Evolutionary conservation across 2,113 vertebrate species (phyloP), one percentile per base, ranked within the genome.

Genomic region (Rhinoderma darwinii): DNA sequence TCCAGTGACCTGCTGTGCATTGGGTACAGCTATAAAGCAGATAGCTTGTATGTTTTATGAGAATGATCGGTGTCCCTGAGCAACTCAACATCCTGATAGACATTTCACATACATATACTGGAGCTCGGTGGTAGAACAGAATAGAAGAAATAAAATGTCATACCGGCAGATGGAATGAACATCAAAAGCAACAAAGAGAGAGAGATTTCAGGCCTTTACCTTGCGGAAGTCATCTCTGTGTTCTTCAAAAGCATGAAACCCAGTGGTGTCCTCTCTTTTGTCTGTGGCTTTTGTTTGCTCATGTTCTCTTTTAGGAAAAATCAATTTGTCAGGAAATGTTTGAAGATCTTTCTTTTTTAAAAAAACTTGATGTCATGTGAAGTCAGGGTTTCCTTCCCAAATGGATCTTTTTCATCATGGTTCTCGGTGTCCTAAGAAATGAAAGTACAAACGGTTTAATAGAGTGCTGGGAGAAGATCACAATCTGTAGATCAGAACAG

Each of bases 361-460:
- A 50, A 50, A 12, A 61, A 56, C 25, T 76, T 17, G 25, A 76
- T 76, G 25, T 44, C 73, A 47, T 47, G 43, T 76, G 41, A 44
- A 76, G 73, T 1, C 73, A 27, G 43, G 73, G 73, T 76, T 76
- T 44, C 15, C 73, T 76, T 47, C 73, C 10, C 27, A 27, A 43
- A n/a, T 76, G 41, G n/a, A 47, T 76, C 43, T 76, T 76, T 76
- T 76, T 76, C 41, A 76, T 76, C 73, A 76, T 76, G 73, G 25
- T 30, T 43, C 25, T 76, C 25, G 0, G 39, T 43, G 72, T 44
- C 73, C 11, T 47, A 47, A 15, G 43, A 27, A 27, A 47, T 76
- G 12, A 75, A 75, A 44, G 73, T 1, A 8, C 43, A 76, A 76
- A 15, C 7, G 22, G 15, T 47, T 47, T 27, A 76, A 76, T 44